A percentile compares a stretch with the other conserved stretches of the same genome.
Conservation (phyloP, 1,140 invertebrate genomes). For the Eupristina koningsbergeri region DNA sequence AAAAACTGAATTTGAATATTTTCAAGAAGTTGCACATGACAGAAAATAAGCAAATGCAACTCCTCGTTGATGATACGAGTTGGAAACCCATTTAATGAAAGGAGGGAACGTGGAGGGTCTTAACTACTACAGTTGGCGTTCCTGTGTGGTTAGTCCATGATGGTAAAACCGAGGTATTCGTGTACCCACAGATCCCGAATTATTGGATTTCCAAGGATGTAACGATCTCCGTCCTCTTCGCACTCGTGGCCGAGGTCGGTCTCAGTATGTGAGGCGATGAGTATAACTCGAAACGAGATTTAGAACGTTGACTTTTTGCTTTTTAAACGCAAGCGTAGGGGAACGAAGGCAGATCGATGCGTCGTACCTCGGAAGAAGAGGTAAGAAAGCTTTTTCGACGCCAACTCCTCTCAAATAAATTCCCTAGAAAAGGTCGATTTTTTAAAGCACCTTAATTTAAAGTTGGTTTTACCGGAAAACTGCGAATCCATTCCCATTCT, state of each 20-base stretch:
- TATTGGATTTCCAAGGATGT: background rate
- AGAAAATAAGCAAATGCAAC: no score
- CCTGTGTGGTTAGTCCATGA: no score
- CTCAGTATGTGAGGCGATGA: background rate
- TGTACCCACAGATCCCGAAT: background rate
- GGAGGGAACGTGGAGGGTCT: background rate
- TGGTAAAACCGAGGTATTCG: background rate
- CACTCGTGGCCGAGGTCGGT: background rate
- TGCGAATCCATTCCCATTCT: background rate
- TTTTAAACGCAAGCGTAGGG: background rate
- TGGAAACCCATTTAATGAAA: background rate
- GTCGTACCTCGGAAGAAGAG: no score
- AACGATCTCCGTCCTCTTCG: background rate
- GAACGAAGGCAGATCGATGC: background rate
- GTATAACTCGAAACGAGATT: constrained; percentile 3
- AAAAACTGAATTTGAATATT: no score
- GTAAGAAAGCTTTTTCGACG: background rate
- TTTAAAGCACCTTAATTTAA: constrained; percentile 23
- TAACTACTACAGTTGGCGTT: background rate
- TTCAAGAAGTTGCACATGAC: no score
- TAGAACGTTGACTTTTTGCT: background rate
- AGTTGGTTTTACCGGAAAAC: background rate
- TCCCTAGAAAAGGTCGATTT: background rate
- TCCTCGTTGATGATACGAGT: no score
- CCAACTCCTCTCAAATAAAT: background rate